Percentiles rank a stretch among this genome's conserved stretches.
These are phyloP conservation scores for Cheirogaleus major DNA, from an alignment of 2,797 vertebrate genomes.

Conservation along the genomic window DNA sequence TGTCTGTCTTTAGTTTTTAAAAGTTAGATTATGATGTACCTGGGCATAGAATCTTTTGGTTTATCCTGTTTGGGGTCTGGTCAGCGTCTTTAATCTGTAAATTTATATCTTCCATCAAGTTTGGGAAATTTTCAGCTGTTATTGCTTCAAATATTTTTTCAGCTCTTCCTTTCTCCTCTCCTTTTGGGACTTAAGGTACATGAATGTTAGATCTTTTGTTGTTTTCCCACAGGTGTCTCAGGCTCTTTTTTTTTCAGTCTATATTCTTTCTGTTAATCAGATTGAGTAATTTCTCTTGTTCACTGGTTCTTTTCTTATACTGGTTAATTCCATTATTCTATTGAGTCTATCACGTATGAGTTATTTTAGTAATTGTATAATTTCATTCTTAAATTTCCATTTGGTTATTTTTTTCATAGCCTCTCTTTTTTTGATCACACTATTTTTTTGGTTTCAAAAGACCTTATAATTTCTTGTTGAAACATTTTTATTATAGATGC, in stretches of 20 bases:
- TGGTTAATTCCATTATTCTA: constrained; percentile 34
- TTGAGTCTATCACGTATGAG: background rate
- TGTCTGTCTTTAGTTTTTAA: constrained; percentile 9
- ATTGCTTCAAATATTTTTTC: constrained; percentile 46
- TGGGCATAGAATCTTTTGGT: background rate
- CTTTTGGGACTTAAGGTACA: background rate
- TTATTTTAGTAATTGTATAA: background rate
- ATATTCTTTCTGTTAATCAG: constrained; percentile 18
- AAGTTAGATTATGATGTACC: constrained; percentile 6
- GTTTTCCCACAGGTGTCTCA: constrained; percentile 14
- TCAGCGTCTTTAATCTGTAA: constrained; percentile 19
- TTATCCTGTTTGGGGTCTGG: constrained; percentile 21
- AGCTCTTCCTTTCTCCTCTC: constrained; percentile 29
- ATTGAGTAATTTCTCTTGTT: constrained; percentile 31
- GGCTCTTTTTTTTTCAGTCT: background rate
- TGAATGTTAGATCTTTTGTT: constrained; percentile 31
- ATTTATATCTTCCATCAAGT: constrained; percentile 22
- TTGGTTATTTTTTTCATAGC: constrained; percentile 21
- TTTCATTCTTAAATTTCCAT: constrained; percentile 7
- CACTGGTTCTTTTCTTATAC: constrained; percentile 11
- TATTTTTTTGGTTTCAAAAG: background rate
- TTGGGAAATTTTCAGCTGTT: background rate
- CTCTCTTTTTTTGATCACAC: constrained; percentile 20
- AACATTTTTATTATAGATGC: constrained; percentile 2
- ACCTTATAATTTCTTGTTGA: background rate